phyloP scores from a whole-genome alignment of 1,140 invertebrate species.

The Sitophilus oryzae region DNA sequence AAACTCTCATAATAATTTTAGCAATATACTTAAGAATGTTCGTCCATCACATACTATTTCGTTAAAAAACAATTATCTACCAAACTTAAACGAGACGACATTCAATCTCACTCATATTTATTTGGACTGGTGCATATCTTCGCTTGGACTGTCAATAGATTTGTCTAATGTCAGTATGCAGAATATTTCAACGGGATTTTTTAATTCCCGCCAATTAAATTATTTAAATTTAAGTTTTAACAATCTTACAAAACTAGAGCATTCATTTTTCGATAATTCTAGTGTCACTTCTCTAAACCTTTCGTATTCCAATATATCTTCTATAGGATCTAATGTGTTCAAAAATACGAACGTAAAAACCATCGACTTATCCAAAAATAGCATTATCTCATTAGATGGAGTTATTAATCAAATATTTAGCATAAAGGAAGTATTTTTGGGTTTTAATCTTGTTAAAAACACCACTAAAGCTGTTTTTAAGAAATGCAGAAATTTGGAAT shows the following conservation, averaged over 20 bases:
- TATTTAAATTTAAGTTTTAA: constrained; percentile 8
- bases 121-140: not conserved
- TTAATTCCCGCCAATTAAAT: not conserved
- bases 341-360: not conserved
- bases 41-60: not conserved
- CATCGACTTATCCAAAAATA: constrained; percentile 10
- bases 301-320: not conserved
- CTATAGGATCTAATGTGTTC: constrained; percentile 1
- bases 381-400: not conserved
- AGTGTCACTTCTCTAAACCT: not conserved
- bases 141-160: not conserved
- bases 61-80: not conserved
- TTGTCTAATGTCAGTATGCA: not conserved
- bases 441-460: constrained; percentile 1
- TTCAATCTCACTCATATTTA: not conserved
- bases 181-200: constrained; percentile 1
- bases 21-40: not conserved
- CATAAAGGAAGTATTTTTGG: not conserved
- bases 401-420: not conserved
- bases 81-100: not conserved
- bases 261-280: constrained; percentile 1
- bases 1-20: constrained; percentile 1
- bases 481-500: constrained; percentile 2
- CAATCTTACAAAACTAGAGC: constrained; percentile 1
- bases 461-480: not conserved